Conservation (phyloP, 2,797 vertebrate genomes). For the Rhinella marina region DNA sequence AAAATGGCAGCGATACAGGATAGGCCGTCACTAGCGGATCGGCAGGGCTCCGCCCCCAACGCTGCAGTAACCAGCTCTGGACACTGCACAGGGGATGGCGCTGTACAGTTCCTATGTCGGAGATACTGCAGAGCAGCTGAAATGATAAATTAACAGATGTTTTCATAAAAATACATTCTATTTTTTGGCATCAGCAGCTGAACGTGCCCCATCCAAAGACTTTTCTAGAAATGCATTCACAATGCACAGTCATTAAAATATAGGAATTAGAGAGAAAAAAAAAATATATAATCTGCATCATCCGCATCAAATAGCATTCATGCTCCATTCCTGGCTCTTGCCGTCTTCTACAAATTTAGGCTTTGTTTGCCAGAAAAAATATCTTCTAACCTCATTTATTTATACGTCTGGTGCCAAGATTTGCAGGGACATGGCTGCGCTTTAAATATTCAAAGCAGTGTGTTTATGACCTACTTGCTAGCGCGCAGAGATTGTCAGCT, state of each 20-base stretch:
- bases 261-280: background rate
- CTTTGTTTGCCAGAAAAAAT: slow-evolving; percentile 34
- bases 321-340: slow-evolving; percentile 11
- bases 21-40: too few relatives aligned
- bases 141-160: background rate
- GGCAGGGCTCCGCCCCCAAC: too few relatives aligned
- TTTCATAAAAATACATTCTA: background rate
- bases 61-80: too few relatives aligned
- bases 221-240: background rate
- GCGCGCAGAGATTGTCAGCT: background rate
- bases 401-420: slow-evolving; percentile 52
- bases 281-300: background rate
- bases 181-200: background rate
- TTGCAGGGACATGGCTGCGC: slow-evolving; percentile 42
- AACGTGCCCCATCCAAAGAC: background rate
- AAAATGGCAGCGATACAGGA: too few relatives aligned
- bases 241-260: slow-evolving; percentile 7
- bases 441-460: slow-evolving; percentile 45
- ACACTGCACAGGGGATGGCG: too few relatives aligned
- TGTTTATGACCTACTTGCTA: slow-evolving; percentile 48
- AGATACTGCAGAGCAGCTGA: too few relatives aligned
- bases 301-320: slow-evolving; percentile 9
- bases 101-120: too few relatives aligned
- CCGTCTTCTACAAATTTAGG: slow-evolving; percentile 21
- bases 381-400: slow-evolving; percentile 48